Evolutionary conservation across 2,797 vertebrate genomes (phyloP).

Genomic region (Rhinophrynus dorsalis): DNA sequence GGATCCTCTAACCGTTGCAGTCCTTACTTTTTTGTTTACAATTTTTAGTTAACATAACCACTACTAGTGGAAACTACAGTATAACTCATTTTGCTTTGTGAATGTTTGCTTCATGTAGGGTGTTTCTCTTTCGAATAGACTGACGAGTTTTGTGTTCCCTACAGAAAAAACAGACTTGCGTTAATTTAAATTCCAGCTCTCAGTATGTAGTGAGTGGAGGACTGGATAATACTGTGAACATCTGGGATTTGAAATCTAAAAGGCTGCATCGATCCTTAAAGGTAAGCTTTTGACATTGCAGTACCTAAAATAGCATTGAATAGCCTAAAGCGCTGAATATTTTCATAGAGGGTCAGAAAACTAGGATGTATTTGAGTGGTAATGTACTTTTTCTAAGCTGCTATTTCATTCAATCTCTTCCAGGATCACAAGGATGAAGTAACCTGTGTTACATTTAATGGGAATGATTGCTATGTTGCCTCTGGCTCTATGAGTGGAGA

Average conservation of each 20-base stretch:
- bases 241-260: constrained; percentile 96
- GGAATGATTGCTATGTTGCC: constrained; percentile 85
- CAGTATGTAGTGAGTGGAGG: constrained; percentile 89
- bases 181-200: constrained; percentile 84
- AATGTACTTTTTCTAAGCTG: constrained; percentile 6
- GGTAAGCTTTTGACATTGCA: constrained; percentile 64
- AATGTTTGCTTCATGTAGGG: too few species aligned
- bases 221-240: constrained; percentile 85
- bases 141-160: neutral
- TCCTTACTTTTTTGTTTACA: too few species aligned
- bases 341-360: neutral
- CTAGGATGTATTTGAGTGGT: neutral
- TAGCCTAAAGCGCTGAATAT: constrained; percentile 10
- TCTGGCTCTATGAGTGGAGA: constrained; percentile 94
- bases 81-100: too few species aligned
- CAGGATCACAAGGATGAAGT: constrained; percentile 94
- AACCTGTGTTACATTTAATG: constrained; percentile 87
- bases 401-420: constrained; percentile 12
- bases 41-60: too few species aligned
- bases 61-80: too few species aligned
- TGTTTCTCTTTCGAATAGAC: too few species aligned
- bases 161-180: constrained; percentile 90
- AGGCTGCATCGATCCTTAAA: constrained; percentile 84
- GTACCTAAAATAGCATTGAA: neutral
- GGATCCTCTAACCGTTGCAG: too few species aligned